Evolutionary conservation across 2,113 vertebrate genomes (phyloP).

Genomic region (Aspiorhynchus laticeps): DNA sequence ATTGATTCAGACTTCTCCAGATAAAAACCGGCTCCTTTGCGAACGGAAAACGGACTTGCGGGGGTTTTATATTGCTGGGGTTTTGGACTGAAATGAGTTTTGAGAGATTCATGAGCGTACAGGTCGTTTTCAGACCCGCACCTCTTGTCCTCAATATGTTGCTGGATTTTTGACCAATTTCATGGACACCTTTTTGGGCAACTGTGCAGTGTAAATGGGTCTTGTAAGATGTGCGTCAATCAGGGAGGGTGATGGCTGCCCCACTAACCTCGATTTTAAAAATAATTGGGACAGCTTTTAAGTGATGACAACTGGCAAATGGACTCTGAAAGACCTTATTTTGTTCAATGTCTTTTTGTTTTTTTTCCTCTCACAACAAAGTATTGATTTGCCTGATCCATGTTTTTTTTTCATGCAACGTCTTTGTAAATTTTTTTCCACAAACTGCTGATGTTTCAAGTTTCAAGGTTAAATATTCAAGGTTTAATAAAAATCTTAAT

Average conservation of each 20-base stretch:
- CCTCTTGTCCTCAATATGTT: constrained; percentile 43
- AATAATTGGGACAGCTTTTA: constrained; percentile 37
- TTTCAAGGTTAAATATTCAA: constrained; percentile 41
- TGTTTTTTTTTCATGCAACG: constrained; percentile 33
- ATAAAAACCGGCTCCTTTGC: constrained; percentile 13
- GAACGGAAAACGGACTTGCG: constrained; percentile 49
- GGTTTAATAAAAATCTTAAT: constrained; percentile 64
- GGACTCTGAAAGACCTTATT: constrained; percentile 41
- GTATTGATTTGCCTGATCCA: constrained; percentile 28
- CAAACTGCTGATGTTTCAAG: constrained; percentile 46
- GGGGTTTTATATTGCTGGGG: constrained; percentile 24
- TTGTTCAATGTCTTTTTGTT: constrained; percentile 13
- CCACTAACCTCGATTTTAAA: constrained; percentile 27
- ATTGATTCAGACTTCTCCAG: constrained; percentile 30
- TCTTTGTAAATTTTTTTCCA: constrained; percentile 40
- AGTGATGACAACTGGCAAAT: not conserved
- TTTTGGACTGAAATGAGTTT: constrained; percentile 55
- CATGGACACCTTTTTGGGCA: constrained; percentile 43
- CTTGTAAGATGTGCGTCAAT: constrained; percentile 29
- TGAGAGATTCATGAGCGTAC: constrained; percentile 19
- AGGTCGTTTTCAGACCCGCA: constrained; percentile 31
- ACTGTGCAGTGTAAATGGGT: constrained; percentile 15
- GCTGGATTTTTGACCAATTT: constrained; percentile 52
- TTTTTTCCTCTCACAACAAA: constrained; percentile 30
- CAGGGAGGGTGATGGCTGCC: constrained; percentile 33